phyloP scores from a whole-genome alignment of 2,797 vertebrate species.

The Crypturellus tataupa region DNA sequence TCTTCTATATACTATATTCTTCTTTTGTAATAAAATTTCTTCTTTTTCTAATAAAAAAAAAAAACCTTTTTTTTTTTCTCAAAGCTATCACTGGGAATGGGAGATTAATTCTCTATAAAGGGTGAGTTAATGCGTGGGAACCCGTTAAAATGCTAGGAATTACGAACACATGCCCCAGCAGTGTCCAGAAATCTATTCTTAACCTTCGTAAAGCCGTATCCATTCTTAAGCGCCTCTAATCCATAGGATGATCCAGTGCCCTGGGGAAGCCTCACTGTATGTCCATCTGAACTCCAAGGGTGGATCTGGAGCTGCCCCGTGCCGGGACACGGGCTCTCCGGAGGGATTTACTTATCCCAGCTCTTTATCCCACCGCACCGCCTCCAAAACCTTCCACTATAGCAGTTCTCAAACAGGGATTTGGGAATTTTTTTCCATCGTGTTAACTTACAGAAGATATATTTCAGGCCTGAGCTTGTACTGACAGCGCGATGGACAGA shows the following conservation, averaged over 20 bases:
- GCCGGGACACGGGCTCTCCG: not conserved
- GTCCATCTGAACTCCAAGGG: not conserved
- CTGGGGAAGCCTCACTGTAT: not conserved
- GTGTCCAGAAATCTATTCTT: not conserved
- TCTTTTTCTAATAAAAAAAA: not conserved
- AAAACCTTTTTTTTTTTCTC: not conserved
- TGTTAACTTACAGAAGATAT: not conserved
- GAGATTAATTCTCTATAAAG: not conserved
- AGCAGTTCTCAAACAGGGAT: not conserved
- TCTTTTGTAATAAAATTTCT: too few relatives aligned
- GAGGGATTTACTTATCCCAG: not conserved
- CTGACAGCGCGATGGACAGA: not conserved
- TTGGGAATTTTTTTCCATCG: not conserved
- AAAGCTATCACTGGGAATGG: not conserved
- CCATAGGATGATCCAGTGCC: not conserved
- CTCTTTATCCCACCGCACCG: not conserved
- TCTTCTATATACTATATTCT: not conserved
- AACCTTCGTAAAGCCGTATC: not conserved
- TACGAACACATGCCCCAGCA: not conserved
- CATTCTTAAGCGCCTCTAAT: not conserved
- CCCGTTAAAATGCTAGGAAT: not conserved
- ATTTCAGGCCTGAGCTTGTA: not conserved
- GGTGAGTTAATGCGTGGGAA: not conserved
- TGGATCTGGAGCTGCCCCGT: not conserved
- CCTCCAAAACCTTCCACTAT: not conserved